These are phyloP conservation scores for Heliornis fulica DNA, from an alignment of 2,113 vertebrate genomes.

Conservation along the genomic window DNA sequence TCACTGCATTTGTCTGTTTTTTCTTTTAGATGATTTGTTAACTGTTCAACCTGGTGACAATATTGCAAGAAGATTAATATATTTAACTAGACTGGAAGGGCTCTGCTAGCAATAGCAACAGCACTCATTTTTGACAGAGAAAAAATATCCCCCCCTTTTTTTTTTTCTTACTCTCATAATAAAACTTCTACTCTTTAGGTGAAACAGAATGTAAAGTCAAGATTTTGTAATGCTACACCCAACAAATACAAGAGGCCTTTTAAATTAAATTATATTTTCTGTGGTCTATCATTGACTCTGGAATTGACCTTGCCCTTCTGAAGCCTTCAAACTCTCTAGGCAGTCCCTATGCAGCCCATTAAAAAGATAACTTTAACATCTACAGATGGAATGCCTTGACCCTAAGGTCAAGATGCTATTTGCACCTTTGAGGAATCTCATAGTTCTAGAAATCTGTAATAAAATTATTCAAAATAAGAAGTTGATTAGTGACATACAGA, in stretches of 20 bases:
- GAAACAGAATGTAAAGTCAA: neutral
- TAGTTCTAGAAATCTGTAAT: neutral
- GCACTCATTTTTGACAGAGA: neutral
- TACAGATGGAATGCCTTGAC: neutral
- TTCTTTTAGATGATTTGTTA: slow-evolving; percentile 89
- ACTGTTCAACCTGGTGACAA: slow-evolving; percentile 84
- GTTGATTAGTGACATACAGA: neutral
- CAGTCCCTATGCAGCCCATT: neutral
- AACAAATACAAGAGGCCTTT: slow-evolving; percentile 3
- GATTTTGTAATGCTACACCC: neutral
- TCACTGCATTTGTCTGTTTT: slow-evolving; percentile 96
- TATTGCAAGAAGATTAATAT: neutral
- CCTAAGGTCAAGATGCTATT: neutral
- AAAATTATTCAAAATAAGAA: neutral
- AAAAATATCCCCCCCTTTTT: neutral
- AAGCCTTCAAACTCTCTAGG: neutral
- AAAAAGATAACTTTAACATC: neutral
- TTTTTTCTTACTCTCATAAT: neutral
- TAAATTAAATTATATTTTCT: neutral
- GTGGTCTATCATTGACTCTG: neutral
- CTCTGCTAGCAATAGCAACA: neutral
- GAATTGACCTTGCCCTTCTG: neutral
- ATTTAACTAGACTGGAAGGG: neutral
- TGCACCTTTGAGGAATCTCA: neutral
- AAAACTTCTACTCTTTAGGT: neutral